Evolutionary conservation across 2,113 vertebrate species (phyloP), one percentile per base, ranked within the genome.

Genomic region (Centrocercus urophasianus): DNA sequence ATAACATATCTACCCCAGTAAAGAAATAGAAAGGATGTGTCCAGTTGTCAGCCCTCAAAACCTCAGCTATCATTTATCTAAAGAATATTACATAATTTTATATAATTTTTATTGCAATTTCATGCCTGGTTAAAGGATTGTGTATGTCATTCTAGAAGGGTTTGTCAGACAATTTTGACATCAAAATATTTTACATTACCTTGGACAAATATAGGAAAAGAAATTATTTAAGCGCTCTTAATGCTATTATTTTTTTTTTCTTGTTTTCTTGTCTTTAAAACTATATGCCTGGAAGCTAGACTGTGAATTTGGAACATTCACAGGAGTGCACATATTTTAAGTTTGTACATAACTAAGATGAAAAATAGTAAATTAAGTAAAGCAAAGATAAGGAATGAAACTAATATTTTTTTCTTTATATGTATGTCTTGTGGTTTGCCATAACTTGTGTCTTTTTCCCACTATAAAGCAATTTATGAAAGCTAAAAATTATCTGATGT

Each of bases 271-370:
- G 48, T 5, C 9, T 80, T 56, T 36, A 64, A 54, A 78, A 43
- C 6, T 8, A 4, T 15, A 11, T 36, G 1, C 7, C n/a, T 80
- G 45, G 13, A 73, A 10, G 1, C 4, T 73, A 47, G 38, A 13
- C 8, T 69, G 0, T 24, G 17, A 17, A 11, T 57, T 50, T 38
- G 38, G 19, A 9, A 34, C 7, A 6, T 38, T 60, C 30, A 67
- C 3, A 67, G 40, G 4, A 88, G 11, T 38, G 5, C 4, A 14
- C 19, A 66, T 40, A 65, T 38, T 52, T 72, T 61, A 69, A 61
- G 34, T 6, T 78, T 8, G 7, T 43, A 19, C 3, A 22, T 13
- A 64, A 15, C 0, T 27, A 22, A 70, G 6, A 6, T 43, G 36
- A 90, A 75, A 81, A 77, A 52, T 30, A 56, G 28, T 45, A 67